phyloP scores from a whole-genome alignment of 2,888 invertebrate genomes.

The Leptinotarsa tumamoca region DNA sequence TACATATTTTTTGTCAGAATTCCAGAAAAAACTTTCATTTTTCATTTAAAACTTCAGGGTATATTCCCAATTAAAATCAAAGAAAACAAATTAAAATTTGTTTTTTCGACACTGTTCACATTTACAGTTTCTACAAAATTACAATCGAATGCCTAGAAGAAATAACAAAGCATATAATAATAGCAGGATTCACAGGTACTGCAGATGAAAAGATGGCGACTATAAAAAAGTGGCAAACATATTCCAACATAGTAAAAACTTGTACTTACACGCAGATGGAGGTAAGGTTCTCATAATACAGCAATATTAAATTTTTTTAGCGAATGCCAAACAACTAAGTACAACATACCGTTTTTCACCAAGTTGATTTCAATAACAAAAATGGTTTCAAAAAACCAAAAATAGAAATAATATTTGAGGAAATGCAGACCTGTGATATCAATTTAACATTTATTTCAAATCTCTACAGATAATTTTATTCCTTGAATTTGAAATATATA shows the following conservation, averaged over 20 bases:
- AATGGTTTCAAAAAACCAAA: neutral
- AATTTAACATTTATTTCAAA: no score
- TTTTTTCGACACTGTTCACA: neutral
- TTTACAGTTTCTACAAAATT: neutral
- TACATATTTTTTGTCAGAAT: neutral
- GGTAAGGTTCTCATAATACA: no score
- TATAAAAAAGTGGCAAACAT: no score
- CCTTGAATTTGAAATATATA: neutral
- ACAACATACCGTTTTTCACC: neutral
- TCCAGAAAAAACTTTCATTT: neutral
- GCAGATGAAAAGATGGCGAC: no score
- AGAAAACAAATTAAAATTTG: neutral
- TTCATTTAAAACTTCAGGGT: neutral
- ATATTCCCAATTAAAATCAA: neutral
- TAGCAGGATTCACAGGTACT: neutral
- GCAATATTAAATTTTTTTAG: no score
- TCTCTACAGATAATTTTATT: neutral
- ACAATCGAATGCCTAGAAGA: neutral
- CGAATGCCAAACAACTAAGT: neutral
- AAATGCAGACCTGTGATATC: no score
- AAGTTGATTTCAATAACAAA: neutral
- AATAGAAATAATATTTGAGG: neutral
- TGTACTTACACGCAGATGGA: no score
- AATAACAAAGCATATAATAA: neutral
- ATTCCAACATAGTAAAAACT: no score